phyloP scores from a whole-genome alignment of 2,113 vertebrate genomes.

The Paramisgurnus dabryanus region DNA sequence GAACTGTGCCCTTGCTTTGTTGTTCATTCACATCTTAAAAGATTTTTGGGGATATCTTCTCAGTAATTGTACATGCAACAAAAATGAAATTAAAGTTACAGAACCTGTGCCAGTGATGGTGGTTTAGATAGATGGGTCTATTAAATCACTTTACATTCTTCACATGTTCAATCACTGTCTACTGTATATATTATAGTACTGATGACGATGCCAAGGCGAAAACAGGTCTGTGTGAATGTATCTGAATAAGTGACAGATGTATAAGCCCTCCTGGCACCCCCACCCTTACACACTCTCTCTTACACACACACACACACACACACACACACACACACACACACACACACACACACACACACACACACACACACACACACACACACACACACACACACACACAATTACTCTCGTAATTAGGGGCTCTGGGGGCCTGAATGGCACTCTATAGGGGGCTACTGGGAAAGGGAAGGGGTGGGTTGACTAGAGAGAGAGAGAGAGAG shows the following conservation, averaged over 20 bases:
- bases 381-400: constrained; percentile 56
- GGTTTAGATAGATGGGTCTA: too few species aligned
- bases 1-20: neutral
- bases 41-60: neutral
- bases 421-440: constrained; percentile 76
- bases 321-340: constrained; percentile 55
- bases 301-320: constrained; percentile 55
- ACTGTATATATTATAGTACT: neutral
- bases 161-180: neutral
- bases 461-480: constrained; percentile 54
- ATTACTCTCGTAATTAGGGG: constrained; percentile 82
- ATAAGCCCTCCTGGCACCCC: constrained; percentile 56
- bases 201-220: neutral
- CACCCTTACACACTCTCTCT: neutral
- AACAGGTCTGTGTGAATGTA: constrained; percentile 61
- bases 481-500: constrained; percentile 45
- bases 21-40: neutral
- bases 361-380: constrained; percentile 55
- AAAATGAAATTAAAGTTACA: neutral
- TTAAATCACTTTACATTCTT: too few species aligned
- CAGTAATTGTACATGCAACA: neutral
- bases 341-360: constrained; percentile 55
- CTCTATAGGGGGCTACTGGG: constrained; percentile 66
- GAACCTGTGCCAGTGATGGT: neutral
- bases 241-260: constrained; percentile 79